phyloP scores from a whole-genome alignment of 2,888 invertebrate species.

The Schizotus pectinicornis region DNA sequence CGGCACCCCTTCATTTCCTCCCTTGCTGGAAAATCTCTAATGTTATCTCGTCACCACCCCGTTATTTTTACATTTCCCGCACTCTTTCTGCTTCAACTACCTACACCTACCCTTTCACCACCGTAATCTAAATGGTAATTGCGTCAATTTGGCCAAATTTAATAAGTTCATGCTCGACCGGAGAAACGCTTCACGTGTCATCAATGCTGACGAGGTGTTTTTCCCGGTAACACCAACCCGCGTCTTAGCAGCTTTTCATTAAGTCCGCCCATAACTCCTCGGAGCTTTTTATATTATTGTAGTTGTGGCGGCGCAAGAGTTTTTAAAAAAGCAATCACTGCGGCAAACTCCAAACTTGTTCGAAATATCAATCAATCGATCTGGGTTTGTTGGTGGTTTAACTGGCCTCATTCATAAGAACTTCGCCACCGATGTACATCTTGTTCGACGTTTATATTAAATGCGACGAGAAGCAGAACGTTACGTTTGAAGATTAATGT shows the following conservation, averaged over 20 bases:
- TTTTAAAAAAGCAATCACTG: slow-evolving; percentile 19
- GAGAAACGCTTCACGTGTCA: slow-evolving; percentile 7
- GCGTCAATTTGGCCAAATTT: slow-evolving; percentile 13
- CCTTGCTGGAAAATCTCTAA: no score
- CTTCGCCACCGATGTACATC: slow-evolving; percentile 6
- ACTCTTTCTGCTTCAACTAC: background rate
- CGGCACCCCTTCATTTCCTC: no score
- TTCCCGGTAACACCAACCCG: background rate
- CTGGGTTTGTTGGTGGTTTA: background rate
- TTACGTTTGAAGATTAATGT: slow-evolving; percentile 12
- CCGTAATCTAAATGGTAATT: slow-evolving; percentile 16
- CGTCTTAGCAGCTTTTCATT: background rate
- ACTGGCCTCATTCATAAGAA: slow-evolving; percentile 11
- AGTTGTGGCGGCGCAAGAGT: background rate
- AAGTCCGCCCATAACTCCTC: background rate
- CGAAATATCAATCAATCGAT: slow-evolving; percentile 20
- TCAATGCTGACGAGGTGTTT: slow-evolving; percentile 12
- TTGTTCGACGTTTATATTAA: slow-evolving; percentile 24
- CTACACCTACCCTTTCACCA: background rate
- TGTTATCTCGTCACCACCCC: slow-evolving; percentile 1
- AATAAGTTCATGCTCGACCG: background rate
- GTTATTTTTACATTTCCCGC: slow-evolving; percentile 2
- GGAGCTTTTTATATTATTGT: background rate
- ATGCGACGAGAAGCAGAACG: slow-evolving; percentile 5
- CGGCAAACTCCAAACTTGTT: slow-evolving; percentile 2